A percentile compares a stretch with the other conserved stretches of the same genome.
Evolutionary conservation across 2,888 invertebrate genomes (phyloP).

Genomic region (Trimorus sp.): DNA sequence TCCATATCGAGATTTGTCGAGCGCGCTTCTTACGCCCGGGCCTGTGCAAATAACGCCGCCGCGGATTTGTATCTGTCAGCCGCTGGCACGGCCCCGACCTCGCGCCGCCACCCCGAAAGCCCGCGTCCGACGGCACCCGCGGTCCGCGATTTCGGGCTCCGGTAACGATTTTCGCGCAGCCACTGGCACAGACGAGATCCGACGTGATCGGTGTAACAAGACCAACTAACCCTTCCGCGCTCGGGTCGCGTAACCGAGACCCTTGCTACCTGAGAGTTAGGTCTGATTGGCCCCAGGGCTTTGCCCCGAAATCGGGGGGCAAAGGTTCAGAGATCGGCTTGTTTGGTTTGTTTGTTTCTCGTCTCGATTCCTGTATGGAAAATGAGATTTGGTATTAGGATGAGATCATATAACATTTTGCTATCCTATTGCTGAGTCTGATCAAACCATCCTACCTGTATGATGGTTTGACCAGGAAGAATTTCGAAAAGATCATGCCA

Average conservation of each 20-base stretch:
- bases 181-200: slow-evolving; percentile 42
- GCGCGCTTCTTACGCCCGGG: slow-evolving; percentile 71
- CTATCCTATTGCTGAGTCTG: no score
- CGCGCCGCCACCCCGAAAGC: slow-evolving; percentile 56
- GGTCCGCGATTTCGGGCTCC: slow-evolving; percentile 16
- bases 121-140: neutral
- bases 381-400: no score
- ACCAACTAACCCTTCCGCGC: slow-evolving; percentile 61
- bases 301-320: slow-evolving; percentile 9
- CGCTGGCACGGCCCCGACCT: slow-evolving; percentile 73
- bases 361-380: no score
- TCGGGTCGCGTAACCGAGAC: slow-evolving; percentile 31
- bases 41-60: slow-evolving; percentile 76
- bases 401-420: no score
- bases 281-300: slow-evolving; percentile 52
- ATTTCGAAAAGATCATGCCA: no score
- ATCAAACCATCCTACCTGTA: no score
- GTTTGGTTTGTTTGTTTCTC: no score
- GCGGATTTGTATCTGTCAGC: slow-evolving; percentile 78
- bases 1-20: slow-evolving; percentile 79
- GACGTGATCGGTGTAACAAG: slow-evolving; percentile 60
- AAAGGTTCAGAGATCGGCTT: neutral
- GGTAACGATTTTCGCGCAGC: slow-evolving; percentile 38
- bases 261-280: slow-evolving; percentile 59
- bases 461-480: no score